Evolutionary conservation across 1,140 invertebrate genomes (phyloP).

Genomic region (Dysdera silvatica): DNA sequence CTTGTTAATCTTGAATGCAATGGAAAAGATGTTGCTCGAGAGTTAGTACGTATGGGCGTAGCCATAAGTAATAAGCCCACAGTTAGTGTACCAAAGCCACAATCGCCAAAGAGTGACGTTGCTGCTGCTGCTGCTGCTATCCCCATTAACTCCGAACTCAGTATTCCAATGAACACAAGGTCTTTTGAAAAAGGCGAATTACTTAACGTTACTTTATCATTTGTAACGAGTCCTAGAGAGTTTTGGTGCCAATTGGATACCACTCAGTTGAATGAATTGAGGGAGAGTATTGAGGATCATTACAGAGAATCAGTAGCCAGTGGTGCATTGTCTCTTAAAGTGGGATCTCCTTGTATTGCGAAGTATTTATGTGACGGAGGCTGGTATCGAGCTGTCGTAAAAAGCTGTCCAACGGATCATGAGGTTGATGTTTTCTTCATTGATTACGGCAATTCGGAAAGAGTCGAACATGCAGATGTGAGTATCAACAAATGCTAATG

Average conservation of each 20-base stretch:
- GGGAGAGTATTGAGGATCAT: slow-evolving; percentile 9
- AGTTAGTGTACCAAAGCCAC: background rate
- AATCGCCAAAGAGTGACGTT: background rate
- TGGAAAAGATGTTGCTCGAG: slow-evolving; percentile 3
- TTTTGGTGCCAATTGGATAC: slow-evolving; percentile 41
- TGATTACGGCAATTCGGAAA: slow-evolving; percentile 63
- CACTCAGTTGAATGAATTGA: slow-evolving; percentile 31
- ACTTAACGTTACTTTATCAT: slow-evolving; percentile 33
- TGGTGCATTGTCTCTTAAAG: slow-evolving; percentile 14
- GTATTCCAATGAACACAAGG: background rate
- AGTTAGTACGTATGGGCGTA: slow-evolving; percentile 28
- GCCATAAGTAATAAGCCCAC: background rate
- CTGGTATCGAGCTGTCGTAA: slow-evolving; percentile 74
- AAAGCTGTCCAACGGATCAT: slow-evolving; percentile 54
- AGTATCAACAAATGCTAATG: no score
- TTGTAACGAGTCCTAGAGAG: slow-evolving; percentile 38
- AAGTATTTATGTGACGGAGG: slow-evolving; percentile 60
- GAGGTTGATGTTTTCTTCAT: slow-evolving; percentile 66
- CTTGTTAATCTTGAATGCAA: slow-evolving; percentile 11
- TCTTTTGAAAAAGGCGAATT: slow-evolving; percentile 9
- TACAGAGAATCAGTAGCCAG: background rate
- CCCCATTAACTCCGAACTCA: no score
- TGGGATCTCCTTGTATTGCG: slow-evolving; percentile 60
- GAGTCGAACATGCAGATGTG: no score
- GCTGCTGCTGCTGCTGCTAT: background rate